Evolutionary conservation across 2,113 vertebrate genomes (phyloP).

Genomic region (Albula glossodonta): DNA sequence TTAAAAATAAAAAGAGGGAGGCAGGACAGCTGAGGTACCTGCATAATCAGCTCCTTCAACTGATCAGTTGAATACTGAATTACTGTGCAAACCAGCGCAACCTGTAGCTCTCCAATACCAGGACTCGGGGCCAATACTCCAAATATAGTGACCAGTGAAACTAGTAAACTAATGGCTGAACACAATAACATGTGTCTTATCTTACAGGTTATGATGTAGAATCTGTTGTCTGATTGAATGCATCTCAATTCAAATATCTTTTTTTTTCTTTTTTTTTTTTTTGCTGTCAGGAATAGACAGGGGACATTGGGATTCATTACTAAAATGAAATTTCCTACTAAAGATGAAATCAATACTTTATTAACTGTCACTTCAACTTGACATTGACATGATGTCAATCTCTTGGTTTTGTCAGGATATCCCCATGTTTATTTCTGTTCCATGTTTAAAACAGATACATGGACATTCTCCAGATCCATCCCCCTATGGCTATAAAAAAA

Average conservation of each 20-base stretch:
- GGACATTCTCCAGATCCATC: no score
- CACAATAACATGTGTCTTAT: background rate
- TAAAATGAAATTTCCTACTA: background rate
- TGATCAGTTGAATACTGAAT: no score
- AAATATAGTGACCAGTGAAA: no score
- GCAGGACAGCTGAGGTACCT: no score
- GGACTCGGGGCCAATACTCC: no score
- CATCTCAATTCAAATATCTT: slow-evolving; percentile 44
- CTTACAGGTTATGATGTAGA: slow-evolving; percentile 41
- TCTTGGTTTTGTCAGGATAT: background rate
- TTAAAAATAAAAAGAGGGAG: no score
- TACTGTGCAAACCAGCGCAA: no score
- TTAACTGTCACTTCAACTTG: background rate
- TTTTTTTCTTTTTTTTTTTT: slow-evolving; percentile 46
- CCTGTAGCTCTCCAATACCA: no score
- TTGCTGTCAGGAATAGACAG: slow-evolving; percentile 63
- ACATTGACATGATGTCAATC: background rate
- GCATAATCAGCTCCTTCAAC: no score
- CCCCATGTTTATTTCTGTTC: background rate
- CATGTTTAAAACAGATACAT: no score
- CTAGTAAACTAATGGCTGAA: background rate
- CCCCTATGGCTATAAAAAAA: no score
- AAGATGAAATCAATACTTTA: background rate
- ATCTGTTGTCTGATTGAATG: slow-evolving; percentile 41
- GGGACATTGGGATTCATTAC: no score